Evolutionary conservation across 2,888 invertebrate genomes (phyloP), one percentile per base, ranked within the genome.

Genomic region (Dryobotodes eremita): DNA sequence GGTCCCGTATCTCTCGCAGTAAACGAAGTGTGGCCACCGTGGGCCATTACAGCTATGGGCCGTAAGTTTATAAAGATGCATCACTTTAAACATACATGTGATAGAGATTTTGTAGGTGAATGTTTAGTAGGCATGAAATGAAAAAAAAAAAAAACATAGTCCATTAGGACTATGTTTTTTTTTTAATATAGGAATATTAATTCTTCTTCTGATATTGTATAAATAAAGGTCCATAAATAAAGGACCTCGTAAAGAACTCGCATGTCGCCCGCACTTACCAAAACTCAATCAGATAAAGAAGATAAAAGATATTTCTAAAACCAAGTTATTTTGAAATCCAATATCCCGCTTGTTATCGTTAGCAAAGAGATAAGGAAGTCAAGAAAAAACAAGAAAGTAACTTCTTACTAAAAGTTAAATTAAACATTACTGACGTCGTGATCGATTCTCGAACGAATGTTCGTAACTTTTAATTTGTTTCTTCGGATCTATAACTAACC

Each of bases 381-480:
- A 42, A 36, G 31, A 53, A 85, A 81, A 68, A 82, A 66, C 82
- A 69, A 75, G n/a, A 79, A 75, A 55, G 36, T 31, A 71, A 57
- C 71, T 80, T 55, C 42, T 31, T 71, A 65, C 42, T n/a, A 72
- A 82, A 84, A 82, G 84, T 82, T 84, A 80, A 82, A 84, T 84
- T 75, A 81, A 84, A 85, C 61, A 75, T 82, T 66, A 74, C 69
- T 64, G 77, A 66, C 59, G 70, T 73, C 31, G 50, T 76, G 82
- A 83, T 85, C 62, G 82, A 71, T 85, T 75, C 23, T 23, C 36
- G 26, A 68, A 46, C 46, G 26, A 77, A n/a, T 46, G 68, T 74
- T 86, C 61, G 70, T 71, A 75, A 75, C 69, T 84, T 83, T 83
- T 86, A 73, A 84, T 86, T 83, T 79, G 72, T 84, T 86, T 84